Evolutionary conservation across 2,888 invertebrate species (phyloP), one percentile per base, ranked within the genome.

Genomic region (Dasysyrphus tricinctus): DNA sequence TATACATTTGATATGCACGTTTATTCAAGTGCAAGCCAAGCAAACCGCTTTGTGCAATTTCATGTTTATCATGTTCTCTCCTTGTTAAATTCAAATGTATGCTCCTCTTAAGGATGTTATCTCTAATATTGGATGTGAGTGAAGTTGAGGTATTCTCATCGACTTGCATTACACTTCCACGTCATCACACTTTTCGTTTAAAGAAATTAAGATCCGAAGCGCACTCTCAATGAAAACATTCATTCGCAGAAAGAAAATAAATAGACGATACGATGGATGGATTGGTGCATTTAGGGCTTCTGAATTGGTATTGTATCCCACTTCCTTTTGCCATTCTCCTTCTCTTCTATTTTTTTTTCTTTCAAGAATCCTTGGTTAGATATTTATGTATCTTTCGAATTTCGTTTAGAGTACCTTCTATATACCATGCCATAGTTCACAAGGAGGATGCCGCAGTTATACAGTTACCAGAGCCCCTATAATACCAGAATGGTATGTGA

Each of bases 31-130:
- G 72, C 80, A 80, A 70, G 56, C 19, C 74, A 79, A 70, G 83
- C 69, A 75, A 80, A 76, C 72, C 75, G 65, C 77, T 82, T 72
- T 76, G 63, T 29, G 47, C 70, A 76, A 72, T 49, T 72, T 19
- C 63, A 57, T 79, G 69, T 79, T 79, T 79, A 79, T 83, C 79
- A 49, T 51, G 56, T 63, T 56, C 16, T 84, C 74, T 80, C 57
- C 57, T 79, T 42, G 83, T 80, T 49, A 69, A 79, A 83, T 75
- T 73, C 61, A 51, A 75, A 51, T 75, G 49, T 24, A 42, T 24
- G 42, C 37, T 59, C 16, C 59, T 34, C 34, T 14, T 54, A 63
- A 39, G 39, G 24, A 39, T 59, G 49, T 34, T 49, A 63, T 24
- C 24, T 24, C 34, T n/a, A 11, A 12, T 24, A 49, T 39, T 67